These are phyloP conservation scores for Leptodactylus fuscus DNA, from an alignment of 2,113 vertebrate genomes.

Conservation along the genomic window DNA sequence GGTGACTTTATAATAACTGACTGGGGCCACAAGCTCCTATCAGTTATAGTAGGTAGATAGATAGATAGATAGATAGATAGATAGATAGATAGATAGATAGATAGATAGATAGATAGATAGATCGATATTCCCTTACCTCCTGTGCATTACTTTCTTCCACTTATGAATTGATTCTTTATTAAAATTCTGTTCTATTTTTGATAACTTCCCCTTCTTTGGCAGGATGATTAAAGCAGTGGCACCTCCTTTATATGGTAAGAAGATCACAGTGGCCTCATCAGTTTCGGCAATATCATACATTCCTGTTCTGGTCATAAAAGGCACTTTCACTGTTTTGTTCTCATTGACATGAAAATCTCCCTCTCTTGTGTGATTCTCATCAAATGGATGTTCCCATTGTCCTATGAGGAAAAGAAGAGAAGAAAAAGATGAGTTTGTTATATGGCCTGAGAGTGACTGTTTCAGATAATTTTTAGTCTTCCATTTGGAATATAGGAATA, in stretches of 20 bases:
- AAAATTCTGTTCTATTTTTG: slow-evolving; percentile 74
- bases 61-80: background rate
- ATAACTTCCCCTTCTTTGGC: slow-evolving; percentile 80
- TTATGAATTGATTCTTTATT: slow-evolving; percentile 64
- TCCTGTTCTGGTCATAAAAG: slow-evolving; percentile 49
- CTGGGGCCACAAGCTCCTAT: background rate
- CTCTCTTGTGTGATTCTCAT: slow-evolving; percentile 62
- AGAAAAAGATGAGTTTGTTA: background rate
- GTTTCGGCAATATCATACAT: slow-evolving; percentile 75
- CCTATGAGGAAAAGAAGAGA: slow-evolving; percentile 58
- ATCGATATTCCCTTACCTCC: slow-evolving; percentile 65
- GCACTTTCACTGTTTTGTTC: slow-evolving; percentile 62
- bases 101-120: background rate
- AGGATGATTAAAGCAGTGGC: slow-evolving; percentile 86
- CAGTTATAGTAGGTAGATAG: background rate
- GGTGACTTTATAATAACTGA: background rate
- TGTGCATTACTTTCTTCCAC: slow-evolving; percentile 65
- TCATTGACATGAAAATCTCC: slow-evolving; percentile 67
- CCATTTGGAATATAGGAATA: too few relatives aligned
- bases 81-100: background rate
- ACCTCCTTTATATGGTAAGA: slow-evolving; percentile 83
- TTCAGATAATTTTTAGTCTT: too few relatives aligned
- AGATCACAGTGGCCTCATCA: slow-evolving; percentile 73
- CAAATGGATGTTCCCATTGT: slow-evolving; percentile 76
- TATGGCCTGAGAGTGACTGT: background rate